Base-by-base conservation (phyloP, 2,797 vertebrate genomes). In the Mallotus villosus region DNA sequence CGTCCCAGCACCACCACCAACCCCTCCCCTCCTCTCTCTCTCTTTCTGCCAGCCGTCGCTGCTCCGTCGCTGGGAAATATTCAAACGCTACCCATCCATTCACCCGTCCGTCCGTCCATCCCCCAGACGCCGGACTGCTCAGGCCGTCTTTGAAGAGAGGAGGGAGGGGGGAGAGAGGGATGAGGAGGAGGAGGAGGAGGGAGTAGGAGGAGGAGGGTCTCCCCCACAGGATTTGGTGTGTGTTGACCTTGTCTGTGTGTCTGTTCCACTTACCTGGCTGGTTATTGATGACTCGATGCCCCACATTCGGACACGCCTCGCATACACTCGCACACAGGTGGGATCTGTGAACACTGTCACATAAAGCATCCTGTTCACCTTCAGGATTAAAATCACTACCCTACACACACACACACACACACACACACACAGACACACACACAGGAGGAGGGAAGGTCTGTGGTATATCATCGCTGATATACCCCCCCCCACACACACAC, bases 281-380 rank as follows among this genome's bases (percentile, higher is more conserved):
- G 78, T 87, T 90, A 88, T 86, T 88, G 87, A 91, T 86, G 86
- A 87, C 83, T 85, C 58, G 58, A 74, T 79, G 82, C 79, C 77
- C 80, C 73, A 83, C 68, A 77, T 81, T 17, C 68, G 4, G 67
- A 69, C 67, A 46, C 65, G 59, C 63, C 63, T 2, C 61, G 27
- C 67, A 59, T 71, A 32, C 60, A 68, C 69, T 16, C 41, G 49
- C 61, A 46, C n/a, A 68, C 32, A 17, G 49, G 29, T 9, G 9
- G 37, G 37, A 41, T 4, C 51, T 53, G 51, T 17, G 14, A 41
- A 8, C 37, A 2, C 49, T 21, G 51, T 53, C 59, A 51, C 69
- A 51, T 46, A 71, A 61, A 53, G 70, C 73, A 73, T 78, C 75
- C 69, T 2, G 22, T 72, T 16, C 34, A 70, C 59, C 66, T 67